Conservation (phyloP, 2,888 invertebrate species). For the Seira musarum region DNA sequence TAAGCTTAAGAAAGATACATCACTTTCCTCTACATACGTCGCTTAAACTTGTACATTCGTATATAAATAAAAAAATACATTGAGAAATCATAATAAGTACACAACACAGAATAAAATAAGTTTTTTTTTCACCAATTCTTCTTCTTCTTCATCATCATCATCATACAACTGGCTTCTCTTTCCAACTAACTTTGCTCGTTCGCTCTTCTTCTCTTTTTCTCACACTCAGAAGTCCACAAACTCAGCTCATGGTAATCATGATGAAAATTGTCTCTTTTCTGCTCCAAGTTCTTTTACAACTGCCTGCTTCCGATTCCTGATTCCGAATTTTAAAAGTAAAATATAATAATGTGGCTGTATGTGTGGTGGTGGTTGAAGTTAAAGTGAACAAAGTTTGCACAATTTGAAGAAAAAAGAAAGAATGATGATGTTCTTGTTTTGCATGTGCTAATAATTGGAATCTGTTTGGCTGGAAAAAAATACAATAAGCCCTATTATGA, state of each 20-base stretch:
- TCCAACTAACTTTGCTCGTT: background rate
- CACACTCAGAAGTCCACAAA: background rate
- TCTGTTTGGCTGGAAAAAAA: too few species aligned
- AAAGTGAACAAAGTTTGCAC: background rate
- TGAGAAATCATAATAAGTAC: slow-evolving; percentile 8
- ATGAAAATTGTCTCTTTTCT: slow-evolving; percentile 12
- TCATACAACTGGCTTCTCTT: slow-evolving; percentile 4
- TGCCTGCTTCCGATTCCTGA: slow-evolving; percentile 23
- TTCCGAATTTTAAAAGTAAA: slow-evolving; percentile 24
- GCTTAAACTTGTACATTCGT: background rate
- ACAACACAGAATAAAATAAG: slow-evolving; percentile 6
- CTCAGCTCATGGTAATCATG: slow-evolving; percentile 6
- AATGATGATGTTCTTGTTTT: background rate
- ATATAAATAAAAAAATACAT: background rate
- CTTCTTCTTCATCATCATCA: slow-evolving; percentile 12
- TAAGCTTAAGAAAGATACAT: background rate
- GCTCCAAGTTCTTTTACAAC: slow-evolving; percentile 1
- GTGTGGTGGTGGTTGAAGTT: background rate
- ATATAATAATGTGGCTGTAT: background rate
- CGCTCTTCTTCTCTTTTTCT: slow-evolving; percentile 15
- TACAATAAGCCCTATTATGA: too few species aligned
- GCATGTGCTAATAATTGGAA: slow-evolving; percentile 2
- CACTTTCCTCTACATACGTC: background rate
- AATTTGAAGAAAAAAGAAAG: background rate
- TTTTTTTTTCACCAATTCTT: slow-evolving; percentile 3